Conservation (phyloP, 2,888 invertebrate genomes). For the Podotricha telesiphe region DNA sequence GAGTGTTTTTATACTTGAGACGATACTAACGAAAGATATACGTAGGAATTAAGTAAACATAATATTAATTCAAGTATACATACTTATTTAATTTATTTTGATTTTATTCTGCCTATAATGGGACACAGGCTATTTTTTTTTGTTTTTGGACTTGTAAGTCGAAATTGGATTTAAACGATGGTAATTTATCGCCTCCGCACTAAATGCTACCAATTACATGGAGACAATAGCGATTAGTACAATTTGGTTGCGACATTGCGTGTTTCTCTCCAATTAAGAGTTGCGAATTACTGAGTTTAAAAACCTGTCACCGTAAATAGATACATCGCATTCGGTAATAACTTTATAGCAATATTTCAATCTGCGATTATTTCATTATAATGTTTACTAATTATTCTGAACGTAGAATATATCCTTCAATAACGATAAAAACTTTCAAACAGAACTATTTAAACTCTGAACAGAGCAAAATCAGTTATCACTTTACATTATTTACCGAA, state of each 20-base stretch:
- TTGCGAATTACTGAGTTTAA: constrained; percentile 32
- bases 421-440: no score
- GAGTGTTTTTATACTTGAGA: no score
- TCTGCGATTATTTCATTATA: background rate
- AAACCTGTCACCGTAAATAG: constrained; percentile 32
- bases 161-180: constrained; percentile 65
- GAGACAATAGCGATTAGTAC: constrained; percentile 64
- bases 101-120: background rate
- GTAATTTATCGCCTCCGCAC: constrained; percentile 68
- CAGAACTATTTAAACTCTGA: no score
- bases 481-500: background rate
- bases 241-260: constrained; percentile 71
- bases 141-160: constrained; percentile 37
- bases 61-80: no score
- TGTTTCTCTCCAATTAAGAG: constrained; percentile 57
- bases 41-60: no score
- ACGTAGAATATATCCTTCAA: no score
- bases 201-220: constrained; percentile 64
- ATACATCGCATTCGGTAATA: constrained; percentile 8
- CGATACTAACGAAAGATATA: no score
- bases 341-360: background rate
- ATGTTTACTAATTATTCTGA: background rate
- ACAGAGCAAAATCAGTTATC: background rate
- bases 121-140: constrained; percentile 5
- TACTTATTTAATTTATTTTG: background rate